phyloP scores from a whole-genome alignment of 2,888 invertebrate genomes.

The Xylophagus ater region DNA sequence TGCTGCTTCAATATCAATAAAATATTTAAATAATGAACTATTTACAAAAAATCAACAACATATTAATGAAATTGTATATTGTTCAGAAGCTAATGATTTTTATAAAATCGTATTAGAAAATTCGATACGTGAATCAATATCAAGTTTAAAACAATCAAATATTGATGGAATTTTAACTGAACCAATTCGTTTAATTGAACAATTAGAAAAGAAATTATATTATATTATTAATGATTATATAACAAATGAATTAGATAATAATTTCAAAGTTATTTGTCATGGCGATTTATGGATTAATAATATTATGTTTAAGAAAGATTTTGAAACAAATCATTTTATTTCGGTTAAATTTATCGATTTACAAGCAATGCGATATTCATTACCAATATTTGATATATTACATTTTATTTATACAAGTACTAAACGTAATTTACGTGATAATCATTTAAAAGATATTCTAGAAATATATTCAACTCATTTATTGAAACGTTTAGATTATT shows the following conservation, averaged over 20 bases:
- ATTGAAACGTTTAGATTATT: slow-evolving; percentile 22
- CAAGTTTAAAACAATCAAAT: slow-evolving; percentile 29
- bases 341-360: slow-evolving; percentile 33
- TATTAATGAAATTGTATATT: slow-evolving; percentile 33
- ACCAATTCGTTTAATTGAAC: slow-evolving; percentile 28
- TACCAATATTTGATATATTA: slow-evolving; percentile 34
- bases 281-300: slow-evolving; percentile 38
- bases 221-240: slow-evolving; percentile 25
- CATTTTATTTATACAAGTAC: slow-evolving; percentile 38
- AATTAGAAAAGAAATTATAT: slow-evolving; percentile 26
- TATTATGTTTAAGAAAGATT: slow-evolving; percentile 29
- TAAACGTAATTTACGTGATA: slow-evolving; percentile 27
- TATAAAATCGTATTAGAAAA: slow-evolving; percentile 28
- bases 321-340: slow-evolving; percentile 13
- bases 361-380: slow-evolving; percentile 34
- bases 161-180: slow-evolving; percentile 27
- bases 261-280: slow-evolving; percentile 32
- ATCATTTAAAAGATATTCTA: slow-evolving; percentile 26
- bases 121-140: slow-evolving; percentile 30
- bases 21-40: slow-evolving; percentile 22
- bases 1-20: slow-evolving; percentile 32
- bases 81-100: slow-evolving; percentile 29
- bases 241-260: slow-evolving; percentile 17
- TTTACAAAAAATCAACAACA: slow-evolving; percentile 24
- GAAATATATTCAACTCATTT: slow-evolving; percentile 28